A percentile compares a stretch with the other conserved stretches of the same genome.
Conservation (phyloP, 2,797 vertebrate genomes). For the Clarias fuscus region DNA sequence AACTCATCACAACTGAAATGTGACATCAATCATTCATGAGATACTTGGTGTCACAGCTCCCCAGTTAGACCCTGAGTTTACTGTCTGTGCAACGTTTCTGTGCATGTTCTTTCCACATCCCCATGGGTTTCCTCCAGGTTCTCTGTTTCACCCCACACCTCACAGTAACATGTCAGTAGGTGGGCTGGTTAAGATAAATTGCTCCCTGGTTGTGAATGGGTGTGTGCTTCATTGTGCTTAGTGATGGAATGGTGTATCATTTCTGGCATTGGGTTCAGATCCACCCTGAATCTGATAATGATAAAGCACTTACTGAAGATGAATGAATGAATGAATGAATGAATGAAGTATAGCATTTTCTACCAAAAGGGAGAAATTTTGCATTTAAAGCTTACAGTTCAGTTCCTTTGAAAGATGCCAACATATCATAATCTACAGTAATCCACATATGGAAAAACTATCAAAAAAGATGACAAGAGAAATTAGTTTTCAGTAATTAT, state of each 20-base stretch:
- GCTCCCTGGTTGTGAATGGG: neutral
- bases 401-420: neutral
- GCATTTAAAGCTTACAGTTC: neutral
- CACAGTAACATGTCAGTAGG: neutral
- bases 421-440: neutral
- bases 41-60: neutral
- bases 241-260: neutral
- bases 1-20: too few species aligned
- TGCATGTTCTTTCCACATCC: neutral
- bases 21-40: neutral
- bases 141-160: neutral
- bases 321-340: neutral
- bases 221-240: neutral
- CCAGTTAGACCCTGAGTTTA: neutral
- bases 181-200: neutral
- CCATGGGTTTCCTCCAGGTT: neutral
- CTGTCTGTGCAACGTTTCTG: neutral
- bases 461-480: neutral
- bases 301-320: too few species aligned
- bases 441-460: neutral
- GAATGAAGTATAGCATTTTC: neutral
- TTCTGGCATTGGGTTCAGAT: neutral
- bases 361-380: neutral
- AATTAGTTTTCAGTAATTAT: neutral
- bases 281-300: neutral